These are phyloP conservation scores for Pogonomyrmex californicus DNA, from an alignment of 1,140 invertebrate species.

Conservation along the genomic window DNA sequence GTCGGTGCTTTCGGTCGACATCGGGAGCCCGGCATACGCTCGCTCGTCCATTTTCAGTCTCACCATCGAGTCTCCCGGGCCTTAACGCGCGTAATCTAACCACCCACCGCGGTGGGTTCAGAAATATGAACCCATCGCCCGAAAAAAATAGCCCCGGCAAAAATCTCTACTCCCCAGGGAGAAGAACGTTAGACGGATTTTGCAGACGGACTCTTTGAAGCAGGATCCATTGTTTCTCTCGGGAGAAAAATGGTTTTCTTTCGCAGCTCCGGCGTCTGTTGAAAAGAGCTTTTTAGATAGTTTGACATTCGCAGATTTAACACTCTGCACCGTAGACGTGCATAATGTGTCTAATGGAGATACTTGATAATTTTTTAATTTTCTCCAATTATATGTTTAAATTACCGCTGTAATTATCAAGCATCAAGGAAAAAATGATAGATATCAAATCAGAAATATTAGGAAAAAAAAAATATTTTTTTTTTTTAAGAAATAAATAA, in stretches of 20 bases:
- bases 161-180: constrained; percentile 34
- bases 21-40: constrained; percentile 48
- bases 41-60: constrained; percentile 64
- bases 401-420: neutral
- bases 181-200: constrained; percentile 56
- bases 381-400: neutral
- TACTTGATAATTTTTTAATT: neutral
- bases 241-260: constrained; percentile 15
- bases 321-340: neutral
- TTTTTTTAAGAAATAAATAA: neutral
- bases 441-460: neutral
- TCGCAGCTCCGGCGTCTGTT: neutral
- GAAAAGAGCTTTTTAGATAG: neutral
- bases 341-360: neutral
- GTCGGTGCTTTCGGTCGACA: constrained; percentile 68
- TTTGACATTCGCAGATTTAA: constrained; percentile 21
- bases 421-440: neutral
- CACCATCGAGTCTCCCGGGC: constrained; percentile 35
- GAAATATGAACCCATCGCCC: constrained; percentile 53
- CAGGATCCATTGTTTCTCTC: constrained; percentile 48
- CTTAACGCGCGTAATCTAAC: constrained; percentile 60
- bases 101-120: neutral
- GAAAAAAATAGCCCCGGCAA: constrained; percentile 41
- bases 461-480: neutral
- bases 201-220: constrained; percentile 29